phyloP scores from a whole-genome alignment of 2,797 vertebrate species.

The Petrocephalus schoutedeni region DNA sequence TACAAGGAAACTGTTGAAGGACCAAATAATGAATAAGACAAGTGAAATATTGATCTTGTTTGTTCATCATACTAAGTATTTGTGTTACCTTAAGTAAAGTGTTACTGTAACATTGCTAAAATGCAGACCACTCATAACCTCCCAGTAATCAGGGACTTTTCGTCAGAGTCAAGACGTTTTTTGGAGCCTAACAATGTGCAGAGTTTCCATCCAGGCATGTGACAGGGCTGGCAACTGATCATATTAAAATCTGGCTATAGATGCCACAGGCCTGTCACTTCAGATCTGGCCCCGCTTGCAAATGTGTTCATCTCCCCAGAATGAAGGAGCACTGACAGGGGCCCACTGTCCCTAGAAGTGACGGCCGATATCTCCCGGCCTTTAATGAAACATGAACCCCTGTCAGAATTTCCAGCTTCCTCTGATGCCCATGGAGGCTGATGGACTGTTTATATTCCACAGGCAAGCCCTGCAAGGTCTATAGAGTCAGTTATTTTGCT shows the following conservation, averaged over 20 bases:
- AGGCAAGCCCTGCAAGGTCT: neutral
- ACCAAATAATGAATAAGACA: too few relatives aligned
- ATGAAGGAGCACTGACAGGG: slow-evolving; percentile 30
- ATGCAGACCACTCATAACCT: neutral
- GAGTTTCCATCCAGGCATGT: slow-evolving; percentile 35
- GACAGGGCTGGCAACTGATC: slow-evolving; percentile 40
- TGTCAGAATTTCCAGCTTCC: slow-evolving; percentile 27
- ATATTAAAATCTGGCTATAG: slow-evolving; percentile 40
- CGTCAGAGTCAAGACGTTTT: neutral
- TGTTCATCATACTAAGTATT: too few relatives aligned
- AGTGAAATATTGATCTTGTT: too few relatives aligned
- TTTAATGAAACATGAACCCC: slow-evolving; percentile 37
- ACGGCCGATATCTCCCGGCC: slow-evolving; percentile 30
- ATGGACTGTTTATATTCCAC: slow-evolving; percentile 5
- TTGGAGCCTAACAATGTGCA: neutral
- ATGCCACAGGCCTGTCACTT: slow-evolving; percentile 44
- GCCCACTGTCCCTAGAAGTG: slow-evolving; percentile 32
- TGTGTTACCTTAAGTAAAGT: too few relatives aligned
- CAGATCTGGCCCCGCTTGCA: slow-evolving; percentile 37
- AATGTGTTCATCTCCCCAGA: slow-evolving; percentile 20
- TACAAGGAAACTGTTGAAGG: too few relatives aligned
- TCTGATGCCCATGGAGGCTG: neutral
- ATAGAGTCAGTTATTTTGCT: neutral
- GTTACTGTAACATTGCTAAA: neutral
- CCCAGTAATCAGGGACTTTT: neutral